Percentiles rank a stretch among this genome's conserved stretches.
Evolutionary conservation across 2,888 invertebrate species (phyloP).

Genomic region (Rhamphomyia laevipes): DNA sequence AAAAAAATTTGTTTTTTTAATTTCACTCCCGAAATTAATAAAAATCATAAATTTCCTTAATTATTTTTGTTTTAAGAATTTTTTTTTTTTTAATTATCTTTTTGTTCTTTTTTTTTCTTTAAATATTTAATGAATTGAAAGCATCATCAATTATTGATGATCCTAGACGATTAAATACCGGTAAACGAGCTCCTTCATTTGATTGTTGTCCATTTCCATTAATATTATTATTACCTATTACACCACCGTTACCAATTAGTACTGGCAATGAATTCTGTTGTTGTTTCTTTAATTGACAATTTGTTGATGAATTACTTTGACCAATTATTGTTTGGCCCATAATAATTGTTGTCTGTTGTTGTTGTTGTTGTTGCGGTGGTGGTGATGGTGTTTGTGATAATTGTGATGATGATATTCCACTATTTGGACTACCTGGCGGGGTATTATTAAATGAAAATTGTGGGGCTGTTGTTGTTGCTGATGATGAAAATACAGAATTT

Average conservation of each 20-base stretch:
- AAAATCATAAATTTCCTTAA: too few species aligned
- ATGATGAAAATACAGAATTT: conserved; percentile 21
- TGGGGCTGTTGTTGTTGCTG: conserved; percentile 14
- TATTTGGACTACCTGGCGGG: conserved; percentile 35
- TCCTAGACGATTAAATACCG: conserved; percentile 65
- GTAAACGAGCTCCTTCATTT: conserved; percentile 54
- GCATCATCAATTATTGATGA: conserved; percentile 38
- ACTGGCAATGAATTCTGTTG: conserved; percentile 15
- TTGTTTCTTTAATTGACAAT: background rate
- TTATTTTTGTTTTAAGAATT: too few species aligned
- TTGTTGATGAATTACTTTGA: conserved; percentile 20
- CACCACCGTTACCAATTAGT: conserved; percentile 14
- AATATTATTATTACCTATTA: background rate
- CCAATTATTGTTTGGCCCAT: background rate
- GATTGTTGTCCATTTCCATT: background rate
- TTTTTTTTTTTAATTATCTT: too few species aligned
- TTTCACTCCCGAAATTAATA: too few species aligned
- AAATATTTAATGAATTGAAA: conserved; percentile 1
- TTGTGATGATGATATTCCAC: conserved; percentile 31
- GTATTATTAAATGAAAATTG: conserved; percentile 28
- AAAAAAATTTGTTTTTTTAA: too few species aligned
- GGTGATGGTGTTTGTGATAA: conserved; percentile 29
- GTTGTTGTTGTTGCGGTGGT: background rate
- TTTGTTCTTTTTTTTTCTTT: background rate
- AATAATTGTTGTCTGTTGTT: background rate